phyloP scores from a whole-genome alignment of 2,888 invertebrate genomes.

The Matsumyia berberina region DNA sequence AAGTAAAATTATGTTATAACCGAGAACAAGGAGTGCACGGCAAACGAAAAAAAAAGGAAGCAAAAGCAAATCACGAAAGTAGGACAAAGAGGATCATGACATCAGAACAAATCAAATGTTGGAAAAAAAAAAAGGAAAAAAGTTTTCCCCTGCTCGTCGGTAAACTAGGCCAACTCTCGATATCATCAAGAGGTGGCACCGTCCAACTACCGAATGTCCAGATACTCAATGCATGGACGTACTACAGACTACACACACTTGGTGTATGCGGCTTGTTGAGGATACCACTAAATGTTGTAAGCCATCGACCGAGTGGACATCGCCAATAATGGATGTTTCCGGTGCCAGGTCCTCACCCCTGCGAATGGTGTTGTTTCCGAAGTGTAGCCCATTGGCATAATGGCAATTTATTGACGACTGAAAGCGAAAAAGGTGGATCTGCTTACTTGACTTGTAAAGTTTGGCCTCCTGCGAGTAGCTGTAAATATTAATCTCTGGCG shows the following conservation, averaged over 20 bases:
- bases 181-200: constrained; percentile 32
- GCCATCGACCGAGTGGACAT: constrained; percentile 69
- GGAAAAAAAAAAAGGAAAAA: neutral
- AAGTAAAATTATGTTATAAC: constrained; percentile 58
- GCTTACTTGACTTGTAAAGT: constrained; percentile 46
- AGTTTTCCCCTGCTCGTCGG: neutral
- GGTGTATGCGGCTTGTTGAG: constrained; percentile 69
- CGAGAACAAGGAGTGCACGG: neutral
- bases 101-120: constrained; percentile 58
- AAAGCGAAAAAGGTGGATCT: constrained; percentile 55
- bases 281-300: constrained; percentile 73
- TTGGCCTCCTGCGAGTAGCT: constrained; percentile 18
- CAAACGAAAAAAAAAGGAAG: neutral
- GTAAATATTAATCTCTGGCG: constrained; percentile 49
- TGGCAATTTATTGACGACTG: constrained; percentile 63
- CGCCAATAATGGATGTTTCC: constrained; percentile 71
- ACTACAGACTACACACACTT: constrained; percentile 53
- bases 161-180: neutral
- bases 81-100: constrained; percentile 44
- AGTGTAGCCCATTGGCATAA: constrained; percentile 58
- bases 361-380: constrained; percentile 14
- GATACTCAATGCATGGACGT: constrained; percentile 44
- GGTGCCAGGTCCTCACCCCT: constrained; percentile 32
- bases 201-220: constrained; percentile 8
- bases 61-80: constrained; percentile 6